Evolutionary conservation across 2,113 vertebrate genomes (phyloP).

Genomic region (Paratilapia polleni): DNA sequence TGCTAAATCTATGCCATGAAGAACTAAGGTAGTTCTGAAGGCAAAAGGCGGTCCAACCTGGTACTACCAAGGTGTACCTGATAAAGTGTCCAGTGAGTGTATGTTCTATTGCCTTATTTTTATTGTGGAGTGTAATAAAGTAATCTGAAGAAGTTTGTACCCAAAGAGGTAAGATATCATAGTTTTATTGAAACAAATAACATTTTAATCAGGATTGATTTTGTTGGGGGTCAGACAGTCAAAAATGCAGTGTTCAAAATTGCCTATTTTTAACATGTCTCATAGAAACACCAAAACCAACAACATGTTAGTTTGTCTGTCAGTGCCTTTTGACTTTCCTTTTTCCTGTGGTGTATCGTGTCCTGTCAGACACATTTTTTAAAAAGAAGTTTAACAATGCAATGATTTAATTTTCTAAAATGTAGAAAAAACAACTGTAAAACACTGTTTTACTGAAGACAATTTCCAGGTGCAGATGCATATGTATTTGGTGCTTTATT

Average conservation of each 20-base stretch:
- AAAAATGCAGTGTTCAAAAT: neutral
- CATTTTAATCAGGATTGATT: no score
- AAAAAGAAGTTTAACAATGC: no score
- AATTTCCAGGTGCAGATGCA: no score
- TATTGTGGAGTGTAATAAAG: neutral
- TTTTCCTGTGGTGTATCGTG: no score
- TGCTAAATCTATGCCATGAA: no score
- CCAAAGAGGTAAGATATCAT: neutral
- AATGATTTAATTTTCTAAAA: no score
- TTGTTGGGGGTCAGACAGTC: neutral
- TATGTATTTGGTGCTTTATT: no score
- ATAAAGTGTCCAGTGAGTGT: neutral
- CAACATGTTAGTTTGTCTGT: neutral
- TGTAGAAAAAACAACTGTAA: no score
- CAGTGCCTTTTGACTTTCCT: neutral
- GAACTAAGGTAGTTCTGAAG: no score
- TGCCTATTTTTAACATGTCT: neutral
- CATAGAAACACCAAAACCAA: neutral
- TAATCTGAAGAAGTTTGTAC: neutral
- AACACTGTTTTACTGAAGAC: no score
- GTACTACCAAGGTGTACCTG: neutral
- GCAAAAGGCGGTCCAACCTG: neutral
- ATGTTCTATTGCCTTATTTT: neutral
- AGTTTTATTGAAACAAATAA: neutral
- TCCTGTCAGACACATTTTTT: no score